A percentile compares a stretch with the other conserved stretches of the same genome.
These are phyloP conservation scores for Xyliphius kryptos DNA, from an alignment of 2,113 vertebrate species.

Conservation along the genomic window DNA sequence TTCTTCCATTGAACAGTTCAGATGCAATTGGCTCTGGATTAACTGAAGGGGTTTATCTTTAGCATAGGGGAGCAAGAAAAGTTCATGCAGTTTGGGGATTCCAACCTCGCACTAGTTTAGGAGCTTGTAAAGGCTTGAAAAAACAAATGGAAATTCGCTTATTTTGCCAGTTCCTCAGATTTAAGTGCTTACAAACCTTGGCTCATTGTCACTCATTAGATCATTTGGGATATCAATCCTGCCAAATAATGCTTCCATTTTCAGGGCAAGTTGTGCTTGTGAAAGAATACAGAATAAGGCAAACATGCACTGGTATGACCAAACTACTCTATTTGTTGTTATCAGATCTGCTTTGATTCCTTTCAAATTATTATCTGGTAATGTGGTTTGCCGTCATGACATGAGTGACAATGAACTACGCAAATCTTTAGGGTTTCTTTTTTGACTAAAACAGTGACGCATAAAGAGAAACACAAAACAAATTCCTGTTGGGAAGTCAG, in stretches of 20 bases:
- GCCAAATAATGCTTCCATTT: constrained; percentile 1
- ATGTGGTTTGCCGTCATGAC: neutral
- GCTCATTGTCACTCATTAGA: constrained; percentile 5
- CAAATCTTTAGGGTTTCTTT: no score
- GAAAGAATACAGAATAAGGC: neutral
- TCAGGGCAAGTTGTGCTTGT: neutral
- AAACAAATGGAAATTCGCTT: neutral
- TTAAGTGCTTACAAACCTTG: neutral
- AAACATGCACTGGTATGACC: no score
- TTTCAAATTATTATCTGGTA: neutral
- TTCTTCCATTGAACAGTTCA: constrained; percentile 6
- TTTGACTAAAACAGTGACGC: neutral
- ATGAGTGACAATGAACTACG: neutral
- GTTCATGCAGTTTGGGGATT: neutral
- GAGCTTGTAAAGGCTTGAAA: constrained; percentile 15
- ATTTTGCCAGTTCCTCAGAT: constrained; percentile 18
- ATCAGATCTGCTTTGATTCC: neutral
- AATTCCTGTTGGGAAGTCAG: neutral
- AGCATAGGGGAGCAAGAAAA: neutral
- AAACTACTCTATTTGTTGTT: no score
- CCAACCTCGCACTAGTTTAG: constrained; percentile 8
- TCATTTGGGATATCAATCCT: constrained; percentile 15
- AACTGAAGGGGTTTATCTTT: constrained; percentile 6
- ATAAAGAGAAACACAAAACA: neutral
- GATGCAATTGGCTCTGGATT: neutral